These are phyloP conservation scores for Microtus pennsylvanicus DNA, from an alignment of 2,113 vertebrate genomes.

Conservation along the genomic window DNA sequence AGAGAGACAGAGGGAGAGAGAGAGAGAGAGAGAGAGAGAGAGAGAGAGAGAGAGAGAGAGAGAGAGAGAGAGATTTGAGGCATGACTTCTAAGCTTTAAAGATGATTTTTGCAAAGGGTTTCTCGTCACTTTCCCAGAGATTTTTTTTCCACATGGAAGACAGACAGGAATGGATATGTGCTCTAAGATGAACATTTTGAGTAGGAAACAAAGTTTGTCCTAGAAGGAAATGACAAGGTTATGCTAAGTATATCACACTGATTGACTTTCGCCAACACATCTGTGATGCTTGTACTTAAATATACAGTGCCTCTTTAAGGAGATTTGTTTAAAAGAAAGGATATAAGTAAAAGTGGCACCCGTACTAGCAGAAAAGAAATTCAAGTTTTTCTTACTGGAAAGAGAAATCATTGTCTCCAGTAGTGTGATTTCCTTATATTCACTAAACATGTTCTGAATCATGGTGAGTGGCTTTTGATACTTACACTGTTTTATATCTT, in stretches of 20 bases:
- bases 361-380: not conserved
- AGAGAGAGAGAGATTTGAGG: not conserved
- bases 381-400: not conserved
- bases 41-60: not conserved
- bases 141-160: not conserved
- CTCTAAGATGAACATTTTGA: not conserved
- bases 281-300: not conserved
- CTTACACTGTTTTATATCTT: not conserved
- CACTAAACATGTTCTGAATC: not conserved
- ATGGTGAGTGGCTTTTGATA: fast-evolving
- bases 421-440: not conserved
- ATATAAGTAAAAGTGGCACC: not conserved
- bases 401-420: not conserved
- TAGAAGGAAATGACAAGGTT: not conserved
- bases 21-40: too few species aligned
- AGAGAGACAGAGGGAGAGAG: not conserved
- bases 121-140: not conserved
- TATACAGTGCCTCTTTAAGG: not conserved
- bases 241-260: not conserved
- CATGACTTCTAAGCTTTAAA: not conserved
- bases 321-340: not conserved
- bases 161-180: not conserved
- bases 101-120: not conserved
- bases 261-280: not conserved
- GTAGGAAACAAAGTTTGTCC: not conserved